Percentiles rank a stretch among this genome's conserved stretches.
Evolutionary conservation across 2,797 vertebrate genomes (phyloP).

Genomic region (Spinus olivaceus): DNA sequence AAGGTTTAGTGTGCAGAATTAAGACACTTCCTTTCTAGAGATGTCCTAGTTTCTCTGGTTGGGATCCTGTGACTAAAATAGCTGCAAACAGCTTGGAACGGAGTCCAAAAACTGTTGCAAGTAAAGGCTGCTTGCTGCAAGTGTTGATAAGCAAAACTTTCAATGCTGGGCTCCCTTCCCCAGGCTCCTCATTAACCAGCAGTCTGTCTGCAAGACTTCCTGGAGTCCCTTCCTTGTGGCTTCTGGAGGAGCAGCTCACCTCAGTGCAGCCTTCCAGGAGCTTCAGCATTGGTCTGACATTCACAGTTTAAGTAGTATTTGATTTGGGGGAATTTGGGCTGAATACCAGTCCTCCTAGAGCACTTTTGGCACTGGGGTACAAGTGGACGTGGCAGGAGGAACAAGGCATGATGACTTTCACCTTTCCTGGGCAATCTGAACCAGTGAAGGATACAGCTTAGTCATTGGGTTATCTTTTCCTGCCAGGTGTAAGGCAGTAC

Average conservation of each 20-base stretch:
- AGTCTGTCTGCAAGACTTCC: neutral
- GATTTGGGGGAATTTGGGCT: neutral
- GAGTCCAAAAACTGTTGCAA: neutral
- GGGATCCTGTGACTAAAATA: slow-evolving; percentile 7
- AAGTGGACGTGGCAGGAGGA: neutral
- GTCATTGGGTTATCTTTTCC: neutral
- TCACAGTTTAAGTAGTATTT: neutral
- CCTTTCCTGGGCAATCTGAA: neutral
- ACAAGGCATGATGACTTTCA: neutral
- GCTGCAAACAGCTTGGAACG: neutral
- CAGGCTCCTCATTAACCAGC: neutral
- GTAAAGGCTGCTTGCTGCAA: neutral
- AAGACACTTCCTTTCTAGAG: slow-evolving; percentile 24
- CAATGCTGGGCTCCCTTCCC: neutral
- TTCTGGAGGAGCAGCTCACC: neutral
- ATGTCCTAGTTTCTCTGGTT: neutral
- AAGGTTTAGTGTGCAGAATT: neutral
- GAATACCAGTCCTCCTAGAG: neutral
- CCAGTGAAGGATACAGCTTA: neutral
- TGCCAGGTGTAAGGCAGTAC: neutral
- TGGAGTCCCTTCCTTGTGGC: neutral
- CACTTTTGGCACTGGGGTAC: neutral
- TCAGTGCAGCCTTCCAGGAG: neutral
- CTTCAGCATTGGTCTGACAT: neutral
- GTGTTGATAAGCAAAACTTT: neutral